Conservation (phyloP, 1,140 invertebrate species). For the Agraylea sexmaculata region DNA sequence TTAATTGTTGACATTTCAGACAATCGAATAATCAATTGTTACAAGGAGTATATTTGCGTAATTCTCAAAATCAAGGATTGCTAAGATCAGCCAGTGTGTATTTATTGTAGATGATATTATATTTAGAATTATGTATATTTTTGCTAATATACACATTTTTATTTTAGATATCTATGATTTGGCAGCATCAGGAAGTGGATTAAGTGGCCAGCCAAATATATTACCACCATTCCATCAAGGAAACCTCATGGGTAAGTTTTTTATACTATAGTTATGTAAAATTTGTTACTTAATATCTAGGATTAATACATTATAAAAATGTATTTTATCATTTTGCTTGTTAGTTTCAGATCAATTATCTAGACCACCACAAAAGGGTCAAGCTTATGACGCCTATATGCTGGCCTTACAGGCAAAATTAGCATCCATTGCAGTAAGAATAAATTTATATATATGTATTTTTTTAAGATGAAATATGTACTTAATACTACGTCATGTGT, state of each 20-base stretch:
- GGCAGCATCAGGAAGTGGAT: slow-evolving; percentile 2
- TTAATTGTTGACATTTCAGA: slow-evolving; percentile 10
- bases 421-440: slow-evolving; percentile 40
- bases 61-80: slow-evolving; percentile 16
- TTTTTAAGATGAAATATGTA: no score
- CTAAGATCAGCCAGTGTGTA: slow-evolving; percentile 18
- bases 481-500: no score
- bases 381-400: slow-evolving; percentile 46
- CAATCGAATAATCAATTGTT: slow-evolving; percentile 20
- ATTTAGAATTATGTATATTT: not conserved
- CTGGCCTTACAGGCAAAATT: slow-evolving; percentile 45
- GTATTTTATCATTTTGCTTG: not conserved
- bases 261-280: not conserved
- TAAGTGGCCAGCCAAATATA: slow-evolving; percentile 11
- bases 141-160: not conserved
- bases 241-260: slow-evolving; percentile 16
- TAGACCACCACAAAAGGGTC: slow-evolving; percentile 42
- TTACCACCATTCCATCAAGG: slow-evolving; percentile 18
- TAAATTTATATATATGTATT: no score
- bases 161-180: slow-evolving; percentile 19
- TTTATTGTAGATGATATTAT: not conserved
- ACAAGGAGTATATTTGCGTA: slow-evolving; percentile 20
- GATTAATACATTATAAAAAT: not conserved
- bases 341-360: slow-evolving; percentile 23
- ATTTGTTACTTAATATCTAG: slow-evolving; percentile 1